A percentile compares a stretch with the other conserved stretches of the same genome.
phyloP scores from a whole-genome alignment of 92 coral and sea anemone genomes.

The Phenganax stokvisi region DNA sequence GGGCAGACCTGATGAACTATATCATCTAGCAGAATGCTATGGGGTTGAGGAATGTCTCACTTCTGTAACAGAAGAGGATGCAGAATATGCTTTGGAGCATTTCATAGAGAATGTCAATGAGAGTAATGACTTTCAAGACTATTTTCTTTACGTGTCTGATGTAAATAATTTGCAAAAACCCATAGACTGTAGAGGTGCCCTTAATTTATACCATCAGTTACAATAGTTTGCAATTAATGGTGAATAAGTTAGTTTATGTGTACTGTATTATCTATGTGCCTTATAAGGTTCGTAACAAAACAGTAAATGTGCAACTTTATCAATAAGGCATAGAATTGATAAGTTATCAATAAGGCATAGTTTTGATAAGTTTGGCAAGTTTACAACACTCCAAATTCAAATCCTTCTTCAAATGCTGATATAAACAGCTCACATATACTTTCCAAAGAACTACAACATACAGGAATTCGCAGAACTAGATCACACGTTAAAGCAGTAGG shows the following conservation, averaged over 20 bases:
- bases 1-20: not conserved
- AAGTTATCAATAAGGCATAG: no score
- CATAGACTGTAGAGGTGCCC: not conserved
- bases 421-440: not conserved
- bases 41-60: constrained; percentile 3
- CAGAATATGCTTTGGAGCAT: not conserved
- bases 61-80: not conserved
- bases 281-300: no score
- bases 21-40: not conserved
- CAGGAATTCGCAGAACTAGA: not conserved
- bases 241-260: not conserved
- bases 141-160: not conserved
- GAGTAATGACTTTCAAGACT: not conserved
- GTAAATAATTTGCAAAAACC: not conserved
- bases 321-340: no score
- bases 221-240: not conserved
- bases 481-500: constrained; percentile 9
- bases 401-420: constrained; percentile 6
- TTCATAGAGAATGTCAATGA: not conserved
- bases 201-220: not conserved
- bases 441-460: not conserved
- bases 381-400: not conserved
- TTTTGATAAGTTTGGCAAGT: no score
- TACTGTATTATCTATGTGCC: no score
- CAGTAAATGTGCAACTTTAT: no score